Conservation (phyloP, 2,797 vertebrate species). For the Microchirus variegatus region DNA sequence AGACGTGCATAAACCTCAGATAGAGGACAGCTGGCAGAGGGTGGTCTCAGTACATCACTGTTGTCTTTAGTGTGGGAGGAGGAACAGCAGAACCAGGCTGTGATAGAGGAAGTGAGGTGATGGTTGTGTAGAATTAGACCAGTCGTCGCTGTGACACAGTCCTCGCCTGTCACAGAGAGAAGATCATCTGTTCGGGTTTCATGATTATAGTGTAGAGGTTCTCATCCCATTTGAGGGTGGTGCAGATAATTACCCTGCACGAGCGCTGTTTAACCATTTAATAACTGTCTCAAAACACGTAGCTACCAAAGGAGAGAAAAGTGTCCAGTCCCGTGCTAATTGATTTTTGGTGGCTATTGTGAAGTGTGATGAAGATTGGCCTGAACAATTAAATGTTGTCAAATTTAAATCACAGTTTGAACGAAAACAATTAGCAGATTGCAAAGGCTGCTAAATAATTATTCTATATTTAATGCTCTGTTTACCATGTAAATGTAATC, state of each 20-base stretch:
- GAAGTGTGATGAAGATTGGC: too few species aligned
- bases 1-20: conserved; percentile 33
- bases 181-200: conserved; percentile 38
- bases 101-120: conserved; percentile 45
- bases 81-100: conserved; percentile 31
- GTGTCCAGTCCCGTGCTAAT: conserved; percentile 1
- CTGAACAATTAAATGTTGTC: too few species aligned
- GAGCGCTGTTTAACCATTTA: conserved; percentile 43
- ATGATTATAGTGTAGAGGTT: conserved; percentile 44
- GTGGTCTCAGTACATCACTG: conserved; percentile 33
- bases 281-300: conserved; percentile 15
- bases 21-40: conserved; percentile 53
- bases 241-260: conserved; percentile 35
- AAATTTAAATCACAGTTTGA: too few species aligned
- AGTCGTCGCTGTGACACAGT: conserved; percentile 33
- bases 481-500: too few species aligned
- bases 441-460: too few species aligned
- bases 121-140: conserved; percentile 45
- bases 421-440: too few species aligned
- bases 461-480: too few species aligned
- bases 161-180: conserved; percentile 42
- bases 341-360: too few species aligned
- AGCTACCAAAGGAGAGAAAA: conserved; percentile 20
- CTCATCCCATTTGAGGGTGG: conserved; percentile 18
- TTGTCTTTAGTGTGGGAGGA: conserved; percentile 58